Evolutionary conservation across 2,888 invertebrate species (phyloP).

Genomic region (Strigamia transsilvanica): DNA sequence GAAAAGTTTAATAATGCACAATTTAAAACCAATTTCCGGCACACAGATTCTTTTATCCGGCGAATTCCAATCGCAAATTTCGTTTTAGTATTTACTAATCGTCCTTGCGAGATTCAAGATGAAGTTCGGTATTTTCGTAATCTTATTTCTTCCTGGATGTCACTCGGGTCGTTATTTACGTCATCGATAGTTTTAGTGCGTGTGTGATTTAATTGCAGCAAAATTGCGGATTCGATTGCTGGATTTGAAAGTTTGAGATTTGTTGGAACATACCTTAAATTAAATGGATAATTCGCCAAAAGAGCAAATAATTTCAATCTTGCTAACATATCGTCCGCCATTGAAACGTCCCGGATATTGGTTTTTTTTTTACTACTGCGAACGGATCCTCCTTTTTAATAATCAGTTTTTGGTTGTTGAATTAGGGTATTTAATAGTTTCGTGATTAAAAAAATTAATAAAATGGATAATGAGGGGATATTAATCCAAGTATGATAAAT

Average conservation of each 20-base stretch:
- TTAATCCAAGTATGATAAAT: too few relatives aligned
- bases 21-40: neutral
- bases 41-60: neutral
- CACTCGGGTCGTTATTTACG: neutral
- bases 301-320: conserved; percentile 17
- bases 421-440: too few relatives aligned
- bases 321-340: conserved; percentile 18
- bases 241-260: neutral
- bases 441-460: too few relatives aligned
- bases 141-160: conserved; percentile 22
- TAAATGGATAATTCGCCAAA: neutral
- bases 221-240: neutral
- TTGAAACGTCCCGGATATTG: conserved; percentile 28
- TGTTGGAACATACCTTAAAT: conserved; percentile 5
- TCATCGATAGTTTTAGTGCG: neutral
- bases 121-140: neutral
- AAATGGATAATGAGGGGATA: too few relatives aligned
- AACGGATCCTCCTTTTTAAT: neutral
- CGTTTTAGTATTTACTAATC: neutral
- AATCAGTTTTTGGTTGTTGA: neutral
- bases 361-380: neutral
- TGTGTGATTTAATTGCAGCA: neutral
- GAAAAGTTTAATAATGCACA: neutral
- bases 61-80: neutral
- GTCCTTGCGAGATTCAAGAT: neutral